Base-by-base conservation (phyloP, 1,140 invertebrate species). In the Rhyacophila brunnea region DNA sequence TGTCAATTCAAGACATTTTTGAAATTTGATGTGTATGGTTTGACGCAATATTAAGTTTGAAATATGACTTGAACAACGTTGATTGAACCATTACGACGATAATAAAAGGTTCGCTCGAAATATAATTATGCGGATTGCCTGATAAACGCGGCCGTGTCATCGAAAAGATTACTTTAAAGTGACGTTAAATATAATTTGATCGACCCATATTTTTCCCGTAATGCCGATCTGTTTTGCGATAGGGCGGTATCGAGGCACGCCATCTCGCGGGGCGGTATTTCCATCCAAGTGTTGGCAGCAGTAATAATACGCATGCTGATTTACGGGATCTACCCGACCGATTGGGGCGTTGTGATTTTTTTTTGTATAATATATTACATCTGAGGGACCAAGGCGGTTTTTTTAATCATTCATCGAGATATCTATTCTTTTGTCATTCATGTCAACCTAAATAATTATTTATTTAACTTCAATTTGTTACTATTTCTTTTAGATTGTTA, bases 271-370 rank as follows among this genome's bases (percentile, higher is more conserved):
- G 50, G 46, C 18, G 38, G 52, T 18, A 1, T 46, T 35, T 11
- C 20, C 53, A 28, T 46, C 35, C 55, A 4, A 57, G 55, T 49
- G 46, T 57, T 57, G 55, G 55, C 55, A 57, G 55, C 46, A 38
- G 28, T 48, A 57, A 49, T 57, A 57, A 49, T 48, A 49, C 44
- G 55, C 36, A 23, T 34, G 11, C 11, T 49, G 55, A 57, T 57
- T 57, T 57, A 57, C 44, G 50, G 23, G n/a, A 6, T 28, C 47
- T 5, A 28, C 4, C 35, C 34, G 34, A 6, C 48, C 48, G 38
- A 50, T 50, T 35, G 32, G 45, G 48, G 36, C 48, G 55, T 49
- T 23, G 45, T 49, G 55, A 40, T 57, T 57, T 57, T 36, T 42
- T n/a, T 35, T 23, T 13, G n/a, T n/a, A n/a, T n/a, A 7, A 6